A percentile compares a stretch with the other conserved stretches of the same genome.
phyloP scores from a whole-genome alignment of 2,888 invertebrate genomes.

The Lasioglossum oenotherae region DNA sequence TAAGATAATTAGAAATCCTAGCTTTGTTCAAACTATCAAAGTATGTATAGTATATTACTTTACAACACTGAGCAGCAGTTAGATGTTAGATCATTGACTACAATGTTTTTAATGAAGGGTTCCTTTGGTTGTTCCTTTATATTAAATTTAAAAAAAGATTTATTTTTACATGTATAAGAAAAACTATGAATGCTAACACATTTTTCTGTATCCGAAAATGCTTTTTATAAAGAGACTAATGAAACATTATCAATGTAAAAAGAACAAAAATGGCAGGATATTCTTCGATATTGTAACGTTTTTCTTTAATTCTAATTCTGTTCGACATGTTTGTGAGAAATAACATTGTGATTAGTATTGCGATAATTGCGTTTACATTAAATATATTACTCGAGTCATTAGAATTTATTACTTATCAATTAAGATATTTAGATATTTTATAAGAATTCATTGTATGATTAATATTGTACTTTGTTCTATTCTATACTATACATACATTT shows the following conservation, averaged over 20 bases:
- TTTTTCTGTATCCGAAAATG: constrained; percentile 69
- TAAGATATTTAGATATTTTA: constrained; percentile 32
- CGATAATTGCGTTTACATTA: constrained; percentile 39
- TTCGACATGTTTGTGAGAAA: constrained; percentile 2
- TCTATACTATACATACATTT: constrained; percentile 8
- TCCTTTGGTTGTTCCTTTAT: constrained; percentile 76
- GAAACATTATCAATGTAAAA: constrained; percentile 6
- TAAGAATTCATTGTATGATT: constrained; percentile 21
- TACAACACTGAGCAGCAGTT: constrained; percentile 23
- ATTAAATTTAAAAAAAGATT: constrained; percentile 67
- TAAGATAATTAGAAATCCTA: constrained; percentile 27
- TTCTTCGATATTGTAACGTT: constrained; percentile 28
- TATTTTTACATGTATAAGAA: constrained; percentile 76
- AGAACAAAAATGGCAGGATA: not conserved
- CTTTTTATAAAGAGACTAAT: constrained; percentile 16
- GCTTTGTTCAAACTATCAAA: constrained; percentile 28
- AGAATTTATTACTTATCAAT: constrained; percentile 32
- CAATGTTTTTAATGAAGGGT: constrained; percentile 62
- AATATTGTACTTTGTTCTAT: constrained; percentile 51
- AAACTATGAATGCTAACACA: constrained; percentile 63
- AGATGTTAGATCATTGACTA: constrained; percentile 14
- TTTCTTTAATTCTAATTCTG: constrained; percentile 11
- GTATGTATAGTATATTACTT: constrained; percentile 22
- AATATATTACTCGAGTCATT: constrained; percentile 31
- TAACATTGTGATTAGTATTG: constrained; percentile 34